Percentiles rank a stretch among this genome's conserved stretches.
phyloP scores from a whole-genome alignment of 2,888 invertebrate species.

The Lithophane semibrunnea region DNA sequence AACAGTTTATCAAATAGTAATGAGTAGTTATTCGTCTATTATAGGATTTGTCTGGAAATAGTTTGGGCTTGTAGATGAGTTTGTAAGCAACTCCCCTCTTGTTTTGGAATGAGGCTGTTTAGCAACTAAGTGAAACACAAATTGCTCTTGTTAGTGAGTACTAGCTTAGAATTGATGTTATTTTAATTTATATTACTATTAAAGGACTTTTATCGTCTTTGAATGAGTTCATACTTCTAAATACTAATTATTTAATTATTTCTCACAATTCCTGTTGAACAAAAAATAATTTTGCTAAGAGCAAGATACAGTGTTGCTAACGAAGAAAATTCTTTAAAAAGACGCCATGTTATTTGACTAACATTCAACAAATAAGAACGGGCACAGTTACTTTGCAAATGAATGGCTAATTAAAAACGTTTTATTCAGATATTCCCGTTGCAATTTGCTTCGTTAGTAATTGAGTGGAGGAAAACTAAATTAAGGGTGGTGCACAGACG shows the following conservation, averaged over 20 bases:
- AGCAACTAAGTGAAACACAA: slow-evolving; percentile 11
- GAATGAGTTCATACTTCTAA: not conserved
- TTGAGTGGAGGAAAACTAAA: slow-evolving; percentile 61
- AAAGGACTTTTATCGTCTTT: not conserved
- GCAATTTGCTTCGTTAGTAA: slow-evolving; percentile 52
- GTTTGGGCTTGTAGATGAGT: slow-evolving; percentile 33
- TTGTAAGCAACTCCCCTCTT: slow-evolving; percentile 5
- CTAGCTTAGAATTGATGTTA: not conserved
- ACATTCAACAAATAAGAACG: slow-evolving; percentile 34
- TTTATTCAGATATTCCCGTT: slow-evolving; percentile 51
- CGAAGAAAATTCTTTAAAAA: slow-evolving; percentile 26
- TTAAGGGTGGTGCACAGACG: slow-evolving; percentile 55
- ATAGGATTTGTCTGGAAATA: slow-evolving; percentile 39
- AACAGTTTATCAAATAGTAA: slow-evolving; percentile 65
- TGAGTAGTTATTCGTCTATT: slow-evolving; percentile 58
- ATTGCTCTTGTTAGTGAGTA: slow-evolving; percentile 10
- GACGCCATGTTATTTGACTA: slow-evolving; percentile 33
- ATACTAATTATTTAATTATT: not conserved
- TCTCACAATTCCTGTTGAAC: not conserved
- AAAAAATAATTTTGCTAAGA: slow-evolving; percentile 5
- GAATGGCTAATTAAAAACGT: slow-evolving; percentile 57
- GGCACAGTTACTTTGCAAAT: slow-evolving; percentile 46
- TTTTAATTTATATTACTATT: not conserved
- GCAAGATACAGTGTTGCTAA: slow-evolving; percentile 5
- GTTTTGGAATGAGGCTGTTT: slow-evolving; percentile 1